These are phyloP conservation scores for Eurois occulta DNA, from an alignment of 2,888 invertebrate genomes.

Conservation along the genomic window DNA sequence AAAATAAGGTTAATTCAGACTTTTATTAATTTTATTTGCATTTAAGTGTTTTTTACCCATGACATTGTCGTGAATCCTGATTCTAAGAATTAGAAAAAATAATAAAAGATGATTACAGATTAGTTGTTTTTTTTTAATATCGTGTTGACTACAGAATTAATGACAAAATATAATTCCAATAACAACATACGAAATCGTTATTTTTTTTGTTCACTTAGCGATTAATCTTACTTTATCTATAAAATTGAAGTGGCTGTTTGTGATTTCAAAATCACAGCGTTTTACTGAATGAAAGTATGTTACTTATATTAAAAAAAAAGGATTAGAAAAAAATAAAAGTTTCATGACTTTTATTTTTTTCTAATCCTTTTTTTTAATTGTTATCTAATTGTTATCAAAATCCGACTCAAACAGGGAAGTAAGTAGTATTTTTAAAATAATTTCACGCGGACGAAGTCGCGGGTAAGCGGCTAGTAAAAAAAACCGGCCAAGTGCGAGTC, in stretches of 20 bases:
- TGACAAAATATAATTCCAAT: not conserved
- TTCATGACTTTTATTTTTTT: too few relatives aligned
- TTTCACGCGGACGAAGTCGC: too few relatives aligned
- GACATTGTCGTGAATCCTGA: not conserved
- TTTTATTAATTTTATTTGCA: slow-evolving; percentile 29
- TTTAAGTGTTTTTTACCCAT: slow-evolving; percentile 4
- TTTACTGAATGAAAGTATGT: too few relatives aligned
- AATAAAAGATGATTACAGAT: not conserved
- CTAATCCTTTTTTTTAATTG: too few relatives aligned
- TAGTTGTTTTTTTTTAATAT: not conserved
- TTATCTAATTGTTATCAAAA: too few relatives aligned
- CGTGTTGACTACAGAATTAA: not conserved
- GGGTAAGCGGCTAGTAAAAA: not conserved
- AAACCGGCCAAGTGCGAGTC: too few relatives aligned
- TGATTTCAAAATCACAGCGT: too few relatives aligned
- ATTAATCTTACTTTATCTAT: not conserved
- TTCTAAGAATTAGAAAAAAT: not conserved
- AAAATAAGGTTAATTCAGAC: slow-evolving; percentile 39
- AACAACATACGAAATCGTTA: not conserved
- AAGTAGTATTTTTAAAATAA: not conserved
- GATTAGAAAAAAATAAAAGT: too few relatives aligned
- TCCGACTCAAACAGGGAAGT: too few relatives aligned
- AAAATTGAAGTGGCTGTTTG: not conserved
- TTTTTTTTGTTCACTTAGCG: not conserved
- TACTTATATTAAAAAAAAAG: too few relatives aligned